These are phyloP conservation scores for Mormyrus lacerda DNA, from an alignment of 2,113 vertebrate species.

Conservation along the genomic window DNA sequence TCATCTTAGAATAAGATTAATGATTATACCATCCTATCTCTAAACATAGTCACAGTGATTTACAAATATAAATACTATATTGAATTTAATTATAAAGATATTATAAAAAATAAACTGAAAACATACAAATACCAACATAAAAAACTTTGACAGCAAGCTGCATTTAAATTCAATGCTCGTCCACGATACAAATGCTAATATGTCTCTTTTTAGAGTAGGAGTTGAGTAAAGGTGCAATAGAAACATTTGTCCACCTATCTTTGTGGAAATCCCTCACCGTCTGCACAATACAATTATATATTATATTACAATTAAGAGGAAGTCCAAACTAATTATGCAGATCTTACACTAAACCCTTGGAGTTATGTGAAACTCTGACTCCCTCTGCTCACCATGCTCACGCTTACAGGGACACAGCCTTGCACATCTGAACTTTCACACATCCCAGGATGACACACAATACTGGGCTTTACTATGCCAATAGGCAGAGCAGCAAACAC, in stretches of 20 bases:
- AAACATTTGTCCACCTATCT: neutral
- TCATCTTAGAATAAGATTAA: conserved; percentile 1
- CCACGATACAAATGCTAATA: neutral
- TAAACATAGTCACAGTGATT: conserved; percentile 12
- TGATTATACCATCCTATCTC: neutral
- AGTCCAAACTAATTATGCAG: neutral
- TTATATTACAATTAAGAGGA: conserved; percentile 5
- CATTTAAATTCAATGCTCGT: neutral
- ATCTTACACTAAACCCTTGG: neutral
- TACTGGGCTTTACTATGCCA: neutral
- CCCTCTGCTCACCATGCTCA: neutral
- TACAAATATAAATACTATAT: conserved; percentile 17
- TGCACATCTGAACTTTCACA: neutral
- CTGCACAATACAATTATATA: neutral
- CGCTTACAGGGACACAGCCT: neutral
- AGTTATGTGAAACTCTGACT: neutral
- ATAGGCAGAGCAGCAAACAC: neutral
- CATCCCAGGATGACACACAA: neutral
- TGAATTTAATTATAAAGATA: conserved; percentile 16
- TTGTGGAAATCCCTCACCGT: neutral
- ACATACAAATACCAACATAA: conserved; percentile 8
- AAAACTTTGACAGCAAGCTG: neutral
- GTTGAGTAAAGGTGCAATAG: neutral
- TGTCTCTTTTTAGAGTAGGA: neutral
- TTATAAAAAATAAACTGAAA: conserved; percentile 11